Evolutionary conservation across 2,797 vertebrate genomes (phyloP).

Genomic region (Falco concolor): DNA sequence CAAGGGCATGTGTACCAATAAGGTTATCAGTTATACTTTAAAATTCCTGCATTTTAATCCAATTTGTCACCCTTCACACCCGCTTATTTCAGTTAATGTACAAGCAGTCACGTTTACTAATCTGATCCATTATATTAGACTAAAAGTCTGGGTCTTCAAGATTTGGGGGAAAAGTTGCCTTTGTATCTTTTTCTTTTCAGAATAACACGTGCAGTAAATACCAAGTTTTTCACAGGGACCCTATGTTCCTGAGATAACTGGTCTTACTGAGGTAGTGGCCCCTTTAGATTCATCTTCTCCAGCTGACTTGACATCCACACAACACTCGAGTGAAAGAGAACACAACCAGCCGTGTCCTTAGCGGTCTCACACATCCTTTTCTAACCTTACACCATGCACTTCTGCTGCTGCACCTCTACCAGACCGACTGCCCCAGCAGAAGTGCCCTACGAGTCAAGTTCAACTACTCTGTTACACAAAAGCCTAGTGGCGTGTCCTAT

Average conservation of each 20-base stretch:
- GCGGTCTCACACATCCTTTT: neutral
- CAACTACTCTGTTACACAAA: neutral
- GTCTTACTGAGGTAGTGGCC: neutral
- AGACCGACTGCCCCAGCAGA: neutral
- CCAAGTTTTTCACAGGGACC: neutral
- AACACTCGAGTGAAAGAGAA: neutral
- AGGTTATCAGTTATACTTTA: neutral
- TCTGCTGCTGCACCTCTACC: neutral
- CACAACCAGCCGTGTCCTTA: neutral
- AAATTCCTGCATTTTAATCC: slow-evolving; percentile 26
- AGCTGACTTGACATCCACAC: neutral
- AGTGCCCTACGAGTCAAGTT: neutral
- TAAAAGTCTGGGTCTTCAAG: neutral
- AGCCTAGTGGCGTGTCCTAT: neutral
- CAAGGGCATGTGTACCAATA: neutral
- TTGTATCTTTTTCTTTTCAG: neutral
- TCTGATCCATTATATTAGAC: neutral
- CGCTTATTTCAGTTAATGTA: neutral
- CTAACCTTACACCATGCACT: neutral
- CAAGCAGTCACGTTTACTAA: neutral
- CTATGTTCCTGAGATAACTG: neutral
- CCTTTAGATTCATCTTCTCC: neutral
- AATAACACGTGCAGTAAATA: neutral
- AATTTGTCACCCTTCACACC: neutral
- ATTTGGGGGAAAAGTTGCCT: neutral